Base-by-base conservation (phyloP, 2,888 invertebrate species). In the Caenorhabditis plicata region DNA sequence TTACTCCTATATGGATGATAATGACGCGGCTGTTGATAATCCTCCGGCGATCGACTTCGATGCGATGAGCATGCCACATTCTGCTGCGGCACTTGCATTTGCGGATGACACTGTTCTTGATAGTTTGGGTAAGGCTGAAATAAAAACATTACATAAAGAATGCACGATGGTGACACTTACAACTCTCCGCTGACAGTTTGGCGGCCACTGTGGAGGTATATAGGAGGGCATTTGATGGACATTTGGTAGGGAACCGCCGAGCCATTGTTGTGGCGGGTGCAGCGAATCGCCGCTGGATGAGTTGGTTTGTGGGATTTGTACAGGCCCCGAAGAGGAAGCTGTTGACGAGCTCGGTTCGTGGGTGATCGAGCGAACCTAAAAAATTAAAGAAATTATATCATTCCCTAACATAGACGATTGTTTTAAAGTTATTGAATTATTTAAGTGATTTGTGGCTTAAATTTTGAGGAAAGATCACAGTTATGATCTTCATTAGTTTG, bases 241-340 rank as follows among this genome's bases (percentile, higher is more conserved):
- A 40, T 78, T 79, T 3, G 78, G 78, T 8, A 80, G 60, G 4
- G 77, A 78, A 36, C 78, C 75, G 7, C 78, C 68, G 3, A 68
- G 55, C 62, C 49, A 60, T 39, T 53, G 63, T 31, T 45, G 53
- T 11, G 55, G 70, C n/a, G n/a, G n/a, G n/a, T 55, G 64, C 13
- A 45, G 53, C 8, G 61, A 47, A 4, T 51, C 50, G 13, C 52
- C 51, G 4, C 39, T 52, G n/a, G n/a, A n/a, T n/a, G n/a, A n/a
- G n/a, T n/a, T n/a, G n/a, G 45, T 45, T 40, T 58, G 60, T n/a
- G 49, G 60, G n/a, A 53, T 60, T 1, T 40, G 8, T 32, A 60
- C 53, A 15, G 53, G 60, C 1, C 41, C 51, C 25, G 57, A 32
- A 13, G 58, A 42, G 36, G 61, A 47, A 26, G 35, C 47, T 0